Base-by-base conservation (phyloP, 2,888 invertebrate genomes). In the Polyommatus icarus region DNA sequence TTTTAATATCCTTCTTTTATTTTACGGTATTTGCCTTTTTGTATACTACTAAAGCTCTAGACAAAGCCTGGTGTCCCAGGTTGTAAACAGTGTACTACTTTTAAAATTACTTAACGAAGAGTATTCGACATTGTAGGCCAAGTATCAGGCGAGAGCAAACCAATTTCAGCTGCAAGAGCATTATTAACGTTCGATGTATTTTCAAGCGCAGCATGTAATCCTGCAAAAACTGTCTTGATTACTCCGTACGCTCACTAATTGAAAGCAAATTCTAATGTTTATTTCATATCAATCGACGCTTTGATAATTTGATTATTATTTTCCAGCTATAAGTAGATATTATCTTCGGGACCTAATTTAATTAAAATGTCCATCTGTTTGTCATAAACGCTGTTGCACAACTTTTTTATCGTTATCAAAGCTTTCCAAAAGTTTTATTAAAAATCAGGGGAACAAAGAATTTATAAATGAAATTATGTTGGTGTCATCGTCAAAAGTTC, bases 131-230 rank as follows among this genome's bases (percentile, higher is more conserved):
- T 73, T 50, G 24, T 75, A 75, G 75, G 75, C 75, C 75, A 75
- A 75, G 75, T 29, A 75, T 54, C 50, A 24, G 54, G 50, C 29
- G 24, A 54, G 75, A 75, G 75, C 75, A 50, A 54, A 75, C 75
- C 75, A 75, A 75, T 75, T 75, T 54, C 18, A 29, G 75, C 3
- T 54, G 18, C 18, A 75, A 75, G 75, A 29, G 54, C 50, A 75
- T 73, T 75, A 75, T 75, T 75, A 75, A 75, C 50, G 75, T 24
- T 75, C 75, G 50, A 75, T 54, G 50, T 50, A 50, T 75, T 75
- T 50, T 75, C 75, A 29, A 75, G 75, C 75, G 32, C 29, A 54
- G 40, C 29, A 1, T 32, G 67, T 29, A 67, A 67, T 67, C 67
- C 67, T 67, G 67, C 15, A 67, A 67, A 61, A 67, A 29, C 67